These are phyloP conservation scores for Cheiracanthium punctorium DNA, from an alignment of 2,888 invertebrate species.

Conservation along the genomic window DNA sequence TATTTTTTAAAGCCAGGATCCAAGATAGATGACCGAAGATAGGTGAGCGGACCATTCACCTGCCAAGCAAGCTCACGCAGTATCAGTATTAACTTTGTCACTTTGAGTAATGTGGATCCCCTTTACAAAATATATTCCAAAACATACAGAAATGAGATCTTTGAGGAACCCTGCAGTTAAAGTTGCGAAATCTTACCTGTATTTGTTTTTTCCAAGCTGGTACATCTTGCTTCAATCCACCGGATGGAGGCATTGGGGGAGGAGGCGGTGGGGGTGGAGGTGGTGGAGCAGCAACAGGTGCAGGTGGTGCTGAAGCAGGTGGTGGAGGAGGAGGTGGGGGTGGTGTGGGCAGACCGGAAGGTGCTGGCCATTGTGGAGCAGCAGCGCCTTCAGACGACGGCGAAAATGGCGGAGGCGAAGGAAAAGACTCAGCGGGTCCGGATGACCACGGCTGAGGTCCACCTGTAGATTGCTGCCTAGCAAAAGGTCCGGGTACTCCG, in stretches of 20 bases:
- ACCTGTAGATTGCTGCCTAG: slow-evolving; percentile 34
- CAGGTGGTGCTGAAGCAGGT: not conserved
- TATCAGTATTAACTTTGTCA: too few relatives aligned
- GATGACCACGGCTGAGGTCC: slow-evolving; percentile 46
- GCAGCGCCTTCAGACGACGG: slow-evolving; percentile 40
- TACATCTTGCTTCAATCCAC: slow-evolving; percentile 34
- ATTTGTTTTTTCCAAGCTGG: slow-evolving; percentile 69
- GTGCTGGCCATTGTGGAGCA: slow-evolving; percentile 38
- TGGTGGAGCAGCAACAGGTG: not conserved
- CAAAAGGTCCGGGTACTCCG: slow-evolving; percentile 45
- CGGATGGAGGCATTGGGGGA: slow-evolving; percentile 75
- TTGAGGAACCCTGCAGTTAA: too few relatives aligned
- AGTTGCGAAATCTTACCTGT: slow-evolving; percentile 31
- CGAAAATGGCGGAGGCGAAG: slow-evolving; percentile 54
- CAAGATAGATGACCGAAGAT: too few relatives aligned
- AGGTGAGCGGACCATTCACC: too few relatives aligned
- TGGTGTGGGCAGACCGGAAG: slow-evolving; percentile 42
- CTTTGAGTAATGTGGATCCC: too few relatives aligned
- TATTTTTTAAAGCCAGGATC: too few relatives aligned
- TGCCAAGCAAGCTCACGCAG: too few relatives aligned
- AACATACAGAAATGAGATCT: too few relatives aligned
- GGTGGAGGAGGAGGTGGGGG: slow-evolving; percentile 43
- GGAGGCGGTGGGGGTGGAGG: slow-evolving; percentile 80
- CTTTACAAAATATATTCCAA: not conserved
- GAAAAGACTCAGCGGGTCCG: slow-evolving; percentile 38